Evolutionary conservation across 2,797 vertebrate genomes (phyloP), one percentile per base, ranked within the genome.

Genomic region (Brachyrhaphis roseni): DNA sequence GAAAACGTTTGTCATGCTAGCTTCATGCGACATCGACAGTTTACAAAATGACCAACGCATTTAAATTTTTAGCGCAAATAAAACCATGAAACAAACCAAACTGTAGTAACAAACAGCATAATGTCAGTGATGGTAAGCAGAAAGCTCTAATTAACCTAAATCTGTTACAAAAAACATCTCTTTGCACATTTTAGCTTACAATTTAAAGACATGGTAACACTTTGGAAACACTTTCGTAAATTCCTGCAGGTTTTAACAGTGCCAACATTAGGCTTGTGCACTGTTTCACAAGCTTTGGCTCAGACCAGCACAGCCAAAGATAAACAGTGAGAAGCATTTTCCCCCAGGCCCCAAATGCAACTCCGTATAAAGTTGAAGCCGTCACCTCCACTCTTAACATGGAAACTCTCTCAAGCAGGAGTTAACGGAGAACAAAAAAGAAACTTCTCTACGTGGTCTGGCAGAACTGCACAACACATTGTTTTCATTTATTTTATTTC

Each of bases 401-500:
- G 78, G 88, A 90, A 89, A 89, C 76, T 84, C 84, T 91, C 87
- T 89, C 78, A 28, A 82, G 90, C 81, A 81, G 79, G 89, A 90
- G 84, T 87, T 86, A 78, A 85, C 2, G 2, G 75, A 80, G 74
- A 82, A n/a, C 64, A 8, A 43, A 39, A n/a, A 43, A 64, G 47
- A 85, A 78, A 76, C 86, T 90, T 80, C 41, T 85, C 70, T 89
- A 82, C 64, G 57, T 78, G 88, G 86, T 88, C 84, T 91, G 90
- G 85, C 87, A 81, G 83, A 84, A 78, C 77, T 89, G 80, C 80
- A 76, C 74, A 90, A 78, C 85, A 88, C 79, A 84, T 86, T 88
- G 86, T 89, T 91, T 86, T 86, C 76, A 83, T 88, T 89, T 93
- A 82, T 93, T 93, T 89, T 39, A 83, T 89, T 93, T 81, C 78